Evolutionary conservation across 35 echinoderm and acorn worm genomes (phyloP).

Genomic region (Eucidaris tribuloides): DNA sequence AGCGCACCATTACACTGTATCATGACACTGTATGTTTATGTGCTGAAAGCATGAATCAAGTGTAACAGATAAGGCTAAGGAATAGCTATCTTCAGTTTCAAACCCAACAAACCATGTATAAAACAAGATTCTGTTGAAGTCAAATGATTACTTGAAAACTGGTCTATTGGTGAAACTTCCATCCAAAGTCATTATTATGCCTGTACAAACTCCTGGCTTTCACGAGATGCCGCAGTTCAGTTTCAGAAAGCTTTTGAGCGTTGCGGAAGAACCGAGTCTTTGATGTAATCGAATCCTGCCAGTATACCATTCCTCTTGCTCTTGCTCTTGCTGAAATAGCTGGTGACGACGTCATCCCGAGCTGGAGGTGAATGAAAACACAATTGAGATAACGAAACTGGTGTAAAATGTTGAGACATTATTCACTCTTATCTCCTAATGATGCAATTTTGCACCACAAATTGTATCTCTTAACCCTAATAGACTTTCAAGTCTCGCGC

Average conservation of each 20-base stretch:
- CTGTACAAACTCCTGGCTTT: not conserved
- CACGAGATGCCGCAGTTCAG: not conserved
- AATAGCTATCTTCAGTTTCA: not conserved
- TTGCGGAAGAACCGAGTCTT: conserved; percentile 79
- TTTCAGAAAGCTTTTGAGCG: conserved; percentile 81
- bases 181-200: no score
- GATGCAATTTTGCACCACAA: no score
- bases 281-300: conserved; percentile 72
- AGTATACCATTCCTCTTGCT: conserved; percentile 86
- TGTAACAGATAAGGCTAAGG: no score
- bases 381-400: not conserved
- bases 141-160: not conserved
- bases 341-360: conserved; percentile 94
- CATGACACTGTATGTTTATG: no score
- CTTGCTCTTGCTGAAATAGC: conserved; percentile 90
- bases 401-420: no score
- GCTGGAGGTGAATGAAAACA: not conserved
- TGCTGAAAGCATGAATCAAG: no score
- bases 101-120: not conserved
- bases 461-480: no score
- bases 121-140: not conserved
- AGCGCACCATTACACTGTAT: no score
- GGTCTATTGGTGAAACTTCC: not conserved
- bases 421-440: no score
- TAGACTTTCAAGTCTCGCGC: no score